Evolutionary conservation across 2,113 vertebrate genomes (phyloP).

Genomic region (Gorsachius goisagi): DNA sequence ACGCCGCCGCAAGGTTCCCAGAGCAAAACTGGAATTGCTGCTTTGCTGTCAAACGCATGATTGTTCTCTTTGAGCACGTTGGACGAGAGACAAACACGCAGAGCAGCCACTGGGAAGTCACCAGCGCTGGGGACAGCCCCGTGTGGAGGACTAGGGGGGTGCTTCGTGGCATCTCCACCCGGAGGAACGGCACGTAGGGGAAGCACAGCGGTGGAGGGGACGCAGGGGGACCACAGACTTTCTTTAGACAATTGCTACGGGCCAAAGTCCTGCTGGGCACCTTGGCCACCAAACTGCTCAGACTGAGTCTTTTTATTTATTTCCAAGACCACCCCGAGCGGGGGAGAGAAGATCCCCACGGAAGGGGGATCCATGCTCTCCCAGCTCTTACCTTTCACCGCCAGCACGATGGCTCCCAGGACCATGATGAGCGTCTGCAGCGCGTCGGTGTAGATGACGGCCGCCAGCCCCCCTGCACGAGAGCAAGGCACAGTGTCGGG

Average conservation of each 20-base stretch:
- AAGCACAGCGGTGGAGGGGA: not conserved
- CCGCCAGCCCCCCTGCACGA: constrained; percentile 84
- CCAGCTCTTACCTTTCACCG: constrained; percentile 78
- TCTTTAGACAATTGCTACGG: fast-evolving
- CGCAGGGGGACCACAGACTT: not conserved
- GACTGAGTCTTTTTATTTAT: not conserved
- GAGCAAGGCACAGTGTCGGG: not conserved
- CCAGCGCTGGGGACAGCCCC: not conserved
- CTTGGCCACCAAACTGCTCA: not conserved
- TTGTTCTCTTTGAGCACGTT: fast-evolving
- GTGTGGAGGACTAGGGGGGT: fast-evolving
- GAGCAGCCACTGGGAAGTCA: not conserved
- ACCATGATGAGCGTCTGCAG: constrained; percentile 91
- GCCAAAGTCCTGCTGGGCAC: not conserved
- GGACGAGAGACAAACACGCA: fast-evolving
- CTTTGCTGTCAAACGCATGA: fast-evolving
- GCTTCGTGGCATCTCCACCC: not conserved
- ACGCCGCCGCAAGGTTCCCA: fast-evolving
- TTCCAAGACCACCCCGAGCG: fast-evolving
- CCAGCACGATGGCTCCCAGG: constrained; percentile 83
- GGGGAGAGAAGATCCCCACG: not conserved
- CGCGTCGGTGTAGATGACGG: constrained; percentile 88
- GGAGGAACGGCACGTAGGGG: fast-evolving
- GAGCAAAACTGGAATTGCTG: not conserved
- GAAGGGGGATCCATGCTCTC: not conserved